Evolutionary conservation across 2,888 invertebrate genomes (phyloP).

Genomic region (Eupeodes luniger): DNA sequence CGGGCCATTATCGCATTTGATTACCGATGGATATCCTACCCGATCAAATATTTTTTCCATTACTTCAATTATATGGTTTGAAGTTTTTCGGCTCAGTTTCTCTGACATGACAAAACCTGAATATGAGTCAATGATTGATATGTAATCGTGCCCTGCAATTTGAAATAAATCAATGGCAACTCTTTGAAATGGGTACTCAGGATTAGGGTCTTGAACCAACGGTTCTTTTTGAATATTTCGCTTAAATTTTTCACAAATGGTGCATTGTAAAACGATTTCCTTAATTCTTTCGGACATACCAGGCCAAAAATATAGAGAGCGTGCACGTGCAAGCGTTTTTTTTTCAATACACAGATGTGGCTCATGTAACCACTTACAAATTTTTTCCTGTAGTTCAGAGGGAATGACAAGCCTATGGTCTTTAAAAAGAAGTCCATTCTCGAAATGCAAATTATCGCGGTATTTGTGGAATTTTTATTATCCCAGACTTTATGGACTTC

Average conservation of each 20-base stretch:
- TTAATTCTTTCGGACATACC: constrained; percentile 31
- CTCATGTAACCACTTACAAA: constrained; percentile 17
- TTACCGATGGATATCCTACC: constrained; percentile 26
- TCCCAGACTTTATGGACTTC: too few species aligned
- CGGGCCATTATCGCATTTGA: constrained; percentile 21
- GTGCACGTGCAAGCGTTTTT: constrained; percentile 34
- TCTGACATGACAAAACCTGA: constrained; percentile 8
- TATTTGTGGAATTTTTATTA: constrained; percentile 43
- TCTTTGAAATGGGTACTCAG: constrained; percentile 38
- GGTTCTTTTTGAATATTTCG: constrained; percentile 44
- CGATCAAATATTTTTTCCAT: constrained; percentile 1
- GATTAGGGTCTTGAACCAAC: constrained; percentile 15
- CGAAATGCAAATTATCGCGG: constrained; percentile 69
- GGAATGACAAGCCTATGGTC: constrained; percentile 32
- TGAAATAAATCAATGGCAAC: constrained; percentile 56
- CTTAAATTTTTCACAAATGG: constrained; percentile 41
- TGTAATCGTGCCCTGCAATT: constrained; percentile 55
- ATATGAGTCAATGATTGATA: constrained; percentile 44
- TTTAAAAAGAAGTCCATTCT: constrained; percentile 39
- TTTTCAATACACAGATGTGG: constrained; percentile 34
- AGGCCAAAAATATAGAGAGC: constrained; percentile 39
- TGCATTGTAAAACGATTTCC: constrained; percentile 26
- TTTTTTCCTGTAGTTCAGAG: constrained; percentile 26
- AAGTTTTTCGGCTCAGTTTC: constrained; percentile 1
- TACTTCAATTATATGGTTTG: constrained; percentile 14